Base-by-base conservation (phyloP, 2,113 vertebrate genomes). In the Gobius niger region DNA sequence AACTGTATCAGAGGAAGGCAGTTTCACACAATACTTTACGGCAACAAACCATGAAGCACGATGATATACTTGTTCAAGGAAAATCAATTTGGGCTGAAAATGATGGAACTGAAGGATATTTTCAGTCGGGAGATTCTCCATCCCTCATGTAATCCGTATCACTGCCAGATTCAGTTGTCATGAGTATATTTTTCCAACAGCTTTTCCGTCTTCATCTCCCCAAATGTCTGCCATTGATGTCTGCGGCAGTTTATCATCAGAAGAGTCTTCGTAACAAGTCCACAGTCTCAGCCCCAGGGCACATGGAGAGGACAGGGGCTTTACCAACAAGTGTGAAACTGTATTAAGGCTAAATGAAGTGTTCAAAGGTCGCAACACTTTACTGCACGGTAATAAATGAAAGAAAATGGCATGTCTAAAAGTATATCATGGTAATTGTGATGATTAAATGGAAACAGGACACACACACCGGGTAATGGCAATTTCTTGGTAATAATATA, bases 51-150 rank as follows among this genome's bases (percentile, higher is more conserved):
- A 75, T 76, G 74, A 82, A 70, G 76, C 73, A 69, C 54, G 79
- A 76, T 76, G 68, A 83, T 81, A 79, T 85, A 61, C 67, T 67
- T 62, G 79, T 77, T 75, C 75, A 72, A 70, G 73, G 68, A 83
- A 86, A 85, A 83, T 87, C 70, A 53, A 78, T 82, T 83, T 84
- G 1, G 3, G 64, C 47, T 73, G 68, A 75, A 85, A 86, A 81
- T 78, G 72, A 76, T 73, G 63, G 56, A 79, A 82, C 59, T 85
- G 82, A 77, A 81, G 73, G 77, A 85, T 78, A 70, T 63, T 73
- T 76, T 76, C 67, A 69, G 50, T 76, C 52, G 56, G 63, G 19
- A 76, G 51, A 81, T 77, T 74, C 53, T 79, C 67, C 63, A 73
- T 77, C 84, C 71, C 71, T 74, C 70, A 24, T 44, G 72, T 67